Conservation (phyloP, 1,140 invertebrate genomes). For the Lerema accius region DNA sequence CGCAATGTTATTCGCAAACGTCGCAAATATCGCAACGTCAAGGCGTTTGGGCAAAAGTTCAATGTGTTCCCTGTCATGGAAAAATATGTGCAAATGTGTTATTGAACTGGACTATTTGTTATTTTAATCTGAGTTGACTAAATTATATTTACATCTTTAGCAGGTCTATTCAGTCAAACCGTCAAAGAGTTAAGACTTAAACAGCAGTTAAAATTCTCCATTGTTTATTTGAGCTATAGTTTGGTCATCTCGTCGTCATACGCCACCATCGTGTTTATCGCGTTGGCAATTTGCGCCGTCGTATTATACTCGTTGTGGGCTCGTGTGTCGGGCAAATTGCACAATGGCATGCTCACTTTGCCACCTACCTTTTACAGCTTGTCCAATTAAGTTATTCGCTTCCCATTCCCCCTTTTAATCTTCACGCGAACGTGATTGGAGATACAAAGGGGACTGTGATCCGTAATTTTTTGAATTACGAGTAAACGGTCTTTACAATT, state of each 20-base stretch:
- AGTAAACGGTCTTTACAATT: neutral
- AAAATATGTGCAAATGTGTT: no score
- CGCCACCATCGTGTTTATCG: constrained; percentile 2
- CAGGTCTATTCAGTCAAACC: no score
- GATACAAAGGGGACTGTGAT: neutral
- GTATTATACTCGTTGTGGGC: constrained; percentile 7
- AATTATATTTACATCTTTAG: no score
- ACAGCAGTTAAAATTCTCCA: no score
- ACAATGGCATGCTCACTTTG: constrained; percentile 14
- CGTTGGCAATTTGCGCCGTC: constrained; percentile 1
- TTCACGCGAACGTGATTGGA: neutral
- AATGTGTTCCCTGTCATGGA: no score
- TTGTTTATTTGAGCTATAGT: no score
- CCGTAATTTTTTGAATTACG: neutral
- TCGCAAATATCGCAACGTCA: no score
- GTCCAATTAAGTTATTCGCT: constrained; percentile 9
- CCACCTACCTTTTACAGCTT: constrained; percentile 6
- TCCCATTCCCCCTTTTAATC: constrained; percentile 4
- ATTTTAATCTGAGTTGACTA: no score
- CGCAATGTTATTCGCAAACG: no score
- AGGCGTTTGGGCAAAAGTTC: no score
- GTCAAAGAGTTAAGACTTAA: no score
- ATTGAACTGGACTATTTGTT: no score
- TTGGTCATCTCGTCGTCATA: neutral
- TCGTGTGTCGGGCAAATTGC: constrained; percentile 16